These are phyloP conservation scores for Cephus runcator DNA, from an alignment of 2,888 invertebrate genomes.

Conservation along the genomic window DNA sequence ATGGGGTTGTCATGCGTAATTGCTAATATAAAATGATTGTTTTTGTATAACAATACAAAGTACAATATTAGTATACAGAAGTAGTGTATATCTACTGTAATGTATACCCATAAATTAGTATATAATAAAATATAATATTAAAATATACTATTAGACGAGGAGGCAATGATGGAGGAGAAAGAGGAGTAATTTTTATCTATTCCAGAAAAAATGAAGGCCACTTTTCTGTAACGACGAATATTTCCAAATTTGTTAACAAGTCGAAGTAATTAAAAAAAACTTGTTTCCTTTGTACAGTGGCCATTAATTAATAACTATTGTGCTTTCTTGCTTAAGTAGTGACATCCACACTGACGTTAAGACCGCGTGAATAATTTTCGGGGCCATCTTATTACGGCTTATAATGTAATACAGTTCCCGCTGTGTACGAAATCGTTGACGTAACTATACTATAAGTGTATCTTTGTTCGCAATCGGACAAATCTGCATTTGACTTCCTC, in stretches of 20 bases:
- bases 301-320: neutral
- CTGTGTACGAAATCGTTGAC: neutral
- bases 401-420: neutral
- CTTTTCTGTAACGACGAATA: neutral
- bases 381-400: neutral
- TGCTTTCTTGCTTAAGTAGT: neutral
- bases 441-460: neutral
- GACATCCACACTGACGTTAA: neutral
- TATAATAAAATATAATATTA: neutral
- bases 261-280: neutral
- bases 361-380: neutral
- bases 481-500: neutral
- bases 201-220: neutral
- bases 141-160: neutral
- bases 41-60: constrained; percentile 33
- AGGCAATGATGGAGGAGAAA: neutral
- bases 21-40: neutral
- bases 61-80: constrained; percentile 18
- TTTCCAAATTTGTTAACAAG: neutral
- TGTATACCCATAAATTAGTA: constrained; percentile 23
- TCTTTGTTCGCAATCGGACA: neutral
- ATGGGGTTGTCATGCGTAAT: neutral
- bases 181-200: neutral
- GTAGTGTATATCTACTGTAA: constrained; percentile 27
- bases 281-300: neutral